Evolutionary conservation across 2,888 invertebrate species (phyloP).

Genomic region (Tiphia femorata): DNA sequence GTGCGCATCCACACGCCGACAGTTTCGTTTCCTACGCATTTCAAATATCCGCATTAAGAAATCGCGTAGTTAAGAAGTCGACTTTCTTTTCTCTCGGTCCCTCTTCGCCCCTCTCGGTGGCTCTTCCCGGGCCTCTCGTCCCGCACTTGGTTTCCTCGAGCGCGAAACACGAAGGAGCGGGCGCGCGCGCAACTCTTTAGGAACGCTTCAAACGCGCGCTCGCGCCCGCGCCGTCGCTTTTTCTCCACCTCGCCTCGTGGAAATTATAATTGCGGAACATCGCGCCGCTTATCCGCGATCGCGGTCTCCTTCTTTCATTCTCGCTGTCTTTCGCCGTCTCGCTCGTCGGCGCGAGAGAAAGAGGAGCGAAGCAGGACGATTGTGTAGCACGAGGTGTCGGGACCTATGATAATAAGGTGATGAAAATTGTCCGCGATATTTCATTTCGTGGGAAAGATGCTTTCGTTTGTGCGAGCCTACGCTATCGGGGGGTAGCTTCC

Average conservation of each 20-base stretch:
- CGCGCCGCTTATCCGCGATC: conserved; percentile 35
- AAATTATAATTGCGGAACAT: conserved; percentile 11
- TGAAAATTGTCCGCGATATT: no score
- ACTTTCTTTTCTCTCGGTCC: conserved; percentile 37
- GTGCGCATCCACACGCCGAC: conserved; percentile 15
- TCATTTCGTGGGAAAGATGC: no score
- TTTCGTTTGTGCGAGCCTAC: no score
- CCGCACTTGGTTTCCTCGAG: no score
- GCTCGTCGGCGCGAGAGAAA: no score
- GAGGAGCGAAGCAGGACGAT: no score
- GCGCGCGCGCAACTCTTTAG: neutral
- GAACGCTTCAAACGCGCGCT: neutral
- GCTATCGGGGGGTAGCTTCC: no score
- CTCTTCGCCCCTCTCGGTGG: conserved; percentile 11
- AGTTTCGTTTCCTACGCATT: conserved; percentile 54
- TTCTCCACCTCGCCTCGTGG: conserved; percentile 1
- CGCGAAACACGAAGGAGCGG: neutral
- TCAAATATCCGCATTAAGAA: conserved; percentile 28
- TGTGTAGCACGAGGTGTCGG: no score
- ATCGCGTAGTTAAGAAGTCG: conserved; percentile 4
- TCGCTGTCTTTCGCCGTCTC: no score
- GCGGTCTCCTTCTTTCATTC: no score
- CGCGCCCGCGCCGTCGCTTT: conserved; percentile 1
- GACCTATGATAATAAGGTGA: no score
- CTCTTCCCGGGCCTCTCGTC: conserved; percentile 10